These are phyloP conservation scores for Noctua fimbriata DNA, from an alignment of 2,888 invertebrate genomes.

Conservation along the genomic window DNA sequence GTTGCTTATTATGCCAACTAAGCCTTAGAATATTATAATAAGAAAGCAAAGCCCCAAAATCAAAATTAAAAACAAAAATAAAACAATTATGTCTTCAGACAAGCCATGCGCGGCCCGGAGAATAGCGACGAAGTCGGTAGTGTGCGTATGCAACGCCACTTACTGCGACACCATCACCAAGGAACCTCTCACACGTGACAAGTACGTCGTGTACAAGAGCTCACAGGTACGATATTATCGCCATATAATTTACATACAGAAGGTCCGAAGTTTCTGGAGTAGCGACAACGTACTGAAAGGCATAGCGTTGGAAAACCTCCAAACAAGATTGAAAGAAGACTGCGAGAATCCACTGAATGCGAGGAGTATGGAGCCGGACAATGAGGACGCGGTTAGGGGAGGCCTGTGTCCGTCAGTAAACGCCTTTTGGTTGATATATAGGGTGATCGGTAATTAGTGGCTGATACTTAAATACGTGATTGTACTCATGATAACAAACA, in stretches of 20 bases:
- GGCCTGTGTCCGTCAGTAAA: not conserved
- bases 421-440: not conserved
- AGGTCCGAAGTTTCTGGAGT: not conserved
- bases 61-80: not conserved
- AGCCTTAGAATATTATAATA: not conserved
- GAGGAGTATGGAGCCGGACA: not conserved
- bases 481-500: too few species aligned
- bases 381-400: not conserved
- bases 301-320: not conserved
- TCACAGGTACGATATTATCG: constrained; percentile 57
- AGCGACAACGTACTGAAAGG: not conserved
- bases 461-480: too few species aligned
- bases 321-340: not conserved
- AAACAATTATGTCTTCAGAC: constrained; percentile 52
- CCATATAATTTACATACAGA: not conserved
- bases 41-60: not conserved
- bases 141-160: constrained; percentile 82
- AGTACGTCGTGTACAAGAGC: constrained; percentile 60
- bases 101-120: constrained; percentile 70
- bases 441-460: too few species aligned
- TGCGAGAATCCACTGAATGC: too few species aligned
- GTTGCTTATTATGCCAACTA: not conserved
- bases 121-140: constrained; percentile 68
- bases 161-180: constrained; percentile 83
- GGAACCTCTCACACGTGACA: constrained; percentile 67